phyloP scores from a whole-genome alignment of 2,797 vertebrate species.

The Gallinago solitaria region DNA sequence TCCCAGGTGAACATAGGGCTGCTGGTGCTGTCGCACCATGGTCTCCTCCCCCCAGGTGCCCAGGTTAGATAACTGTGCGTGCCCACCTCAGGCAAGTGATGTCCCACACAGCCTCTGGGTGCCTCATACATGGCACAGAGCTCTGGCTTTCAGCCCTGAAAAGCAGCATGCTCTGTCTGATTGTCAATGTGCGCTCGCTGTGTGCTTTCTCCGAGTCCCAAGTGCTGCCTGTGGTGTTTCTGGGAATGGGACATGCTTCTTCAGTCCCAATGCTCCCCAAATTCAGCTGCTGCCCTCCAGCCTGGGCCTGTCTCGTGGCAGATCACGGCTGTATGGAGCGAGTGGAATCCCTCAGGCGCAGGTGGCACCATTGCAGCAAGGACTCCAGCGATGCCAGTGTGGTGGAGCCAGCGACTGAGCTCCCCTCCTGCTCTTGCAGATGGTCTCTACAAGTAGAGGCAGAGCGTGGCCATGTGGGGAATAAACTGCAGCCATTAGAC shows the following conservation, averaged over 20 bases:
- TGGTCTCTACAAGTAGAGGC: not conserved
- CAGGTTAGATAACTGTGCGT: too few species aligned
- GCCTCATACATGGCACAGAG: fast-evolving
- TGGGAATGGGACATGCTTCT: not conserved
- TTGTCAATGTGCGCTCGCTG: fast-evolving
- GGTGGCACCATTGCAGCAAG: not conserved
- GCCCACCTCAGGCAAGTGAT: fast-evolving
- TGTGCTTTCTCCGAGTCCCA: not conserved
- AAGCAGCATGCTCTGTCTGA: fast-evolving
- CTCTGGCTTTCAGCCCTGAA: not conserved
- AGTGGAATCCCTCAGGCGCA: not conserved
- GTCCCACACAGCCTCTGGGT: not conserved
- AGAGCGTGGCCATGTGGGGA: not conserved
- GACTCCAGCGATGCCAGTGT: not conserved
- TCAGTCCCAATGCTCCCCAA: not conserved
- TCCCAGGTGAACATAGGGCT: not conserved
- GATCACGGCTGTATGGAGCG: fast-evolving
- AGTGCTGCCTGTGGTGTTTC: fast-evolving
- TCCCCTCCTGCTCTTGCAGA: not conserved
- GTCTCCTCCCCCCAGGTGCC: too few species aligned
- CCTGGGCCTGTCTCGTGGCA: not conserved
- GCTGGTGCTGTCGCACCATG: fast-evolving
- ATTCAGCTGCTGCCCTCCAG: not conserved
- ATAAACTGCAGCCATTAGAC: constrained; percentile 42
- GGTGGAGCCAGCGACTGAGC: not conserved